Evolutionary conservation across 2,888 invertebrate species (phyloP).

Genomic region (Lobophora halterata): DNA sequence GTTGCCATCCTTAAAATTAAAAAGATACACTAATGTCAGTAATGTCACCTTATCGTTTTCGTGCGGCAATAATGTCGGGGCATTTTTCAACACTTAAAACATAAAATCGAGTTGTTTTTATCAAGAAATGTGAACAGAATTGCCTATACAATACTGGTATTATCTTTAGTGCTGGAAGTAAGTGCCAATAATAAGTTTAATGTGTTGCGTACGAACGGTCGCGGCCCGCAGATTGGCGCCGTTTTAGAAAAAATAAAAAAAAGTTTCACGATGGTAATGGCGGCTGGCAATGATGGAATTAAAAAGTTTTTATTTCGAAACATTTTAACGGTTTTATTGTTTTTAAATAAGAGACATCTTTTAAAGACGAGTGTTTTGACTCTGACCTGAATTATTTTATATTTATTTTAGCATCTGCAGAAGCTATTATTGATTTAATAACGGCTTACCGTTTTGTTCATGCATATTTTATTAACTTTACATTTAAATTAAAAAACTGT

Average conservation of each 20-base stretch:
- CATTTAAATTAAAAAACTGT: too few relatives aligned
- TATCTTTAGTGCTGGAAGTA: conserved; percentile 69
- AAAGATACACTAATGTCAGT: conserved; percentile 43
- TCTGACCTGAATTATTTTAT: conserved; percentile 2
- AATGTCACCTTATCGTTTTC: conserved; percentile 54
- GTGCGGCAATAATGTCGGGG: conserved; percentile 50
- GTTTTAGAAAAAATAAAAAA: conserved; percentile 59
- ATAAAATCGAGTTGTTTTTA: conserved; percentile 68
- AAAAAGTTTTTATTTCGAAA: conserved; percentile 25
- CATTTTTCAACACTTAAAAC: conserved; percentile 68
- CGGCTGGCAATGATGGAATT: conserved; percentile 35
- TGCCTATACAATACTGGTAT: conserved; percentile 66
- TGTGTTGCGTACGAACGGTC: conserved; percentile 42
- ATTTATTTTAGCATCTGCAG: too few relatives aligned
- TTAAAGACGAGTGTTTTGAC: not conserved
- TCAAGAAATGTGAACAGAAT: conserved; percentile 67
- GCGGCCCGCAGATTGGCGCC: conserved; percentile 55
- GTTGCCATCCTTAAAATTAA: conserved; percentile 52
- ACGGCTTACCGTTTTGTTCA: too few relatives aligned
- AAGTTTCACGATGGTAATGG: conserved; percentile 41
- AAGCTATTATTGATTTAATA: too few relatives aligned
- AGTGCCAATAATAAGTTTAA: conserved; percentile 74
- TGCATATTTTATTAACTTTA: too few relatives aligned
- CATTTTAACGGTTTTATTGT: conserved; percentile 23
- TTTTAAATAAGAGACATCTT: conserved; percentile 9